These are phyloP conservation scores for Agrilus planipennis DNA, from an alignment of 1,140 invertebrate genomes.

Conservation along the genomic window DNA sequence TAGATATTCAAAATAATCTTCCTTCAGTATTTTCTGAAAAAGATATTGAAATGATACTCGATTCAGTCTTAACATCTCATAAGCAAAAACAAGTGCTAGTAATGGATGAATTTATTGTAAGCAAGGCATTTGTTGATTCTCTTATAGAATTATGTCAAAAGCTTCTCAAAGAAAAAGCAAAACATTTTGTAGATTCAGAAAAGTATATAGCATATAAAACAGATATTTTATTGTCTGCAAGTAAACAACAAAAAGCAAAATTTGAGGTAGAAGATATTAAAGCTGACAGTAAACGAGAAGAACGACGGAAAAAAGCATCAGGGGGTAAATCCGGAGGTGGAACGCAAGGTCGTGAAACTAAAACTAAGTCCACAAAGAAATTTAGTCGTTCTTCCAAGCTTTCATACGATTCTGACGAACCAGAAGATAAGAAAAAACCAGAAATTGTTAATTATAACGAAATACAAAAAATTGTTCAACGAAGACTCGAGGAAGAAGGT, in stretches of 20 bases:
- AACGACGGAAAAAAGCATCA: constrained; percentile 75
- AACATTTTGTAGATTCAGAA: constrained; percentile 55
- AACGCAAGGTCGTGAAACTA: constrained; percentile 86
- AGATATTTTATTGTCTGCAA: constrained; percentile 43
- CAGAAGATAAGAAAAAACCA: constrained; percentile 35
- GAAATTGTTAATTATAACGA: constrained; percentile 57
- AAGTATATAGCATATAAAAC: constrained; percentile 47
- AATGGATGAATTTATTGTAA: constrained; percentile 44
- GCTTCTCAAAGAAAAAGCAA: constrained; percentile 59
- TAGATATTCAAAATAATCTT: constrained; percentile 67
- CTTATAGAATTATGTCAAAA: constrained; percentile 55
- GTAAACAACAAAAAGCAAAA: constrained; percentile 32
- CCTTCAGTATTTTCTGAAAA: constrained; percentile 67
- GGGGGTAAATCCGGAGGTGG: constrained; percentile 81
- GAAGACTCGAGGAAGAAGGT: constrained; percentile 49
- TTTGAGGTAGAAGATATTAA: constrained; percentile 42
- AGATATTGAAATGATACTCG: constrained; percentile 63
- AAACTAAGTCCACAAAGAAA: constrained; percentile 88
- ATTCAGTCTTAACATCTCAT: constrained; percentile 44
- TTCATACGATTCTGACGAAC: constrained; percentile 44
- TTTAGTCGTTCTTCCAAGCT: constrained; percentile 38
- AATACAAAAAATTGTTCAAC: constrained; percentile 51
- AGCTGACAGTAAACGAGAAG: constrained; percentile 70
- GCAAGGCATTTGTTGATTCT: constrained; percentile 55
- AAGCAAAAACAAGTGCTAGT: constrained; percentile 39